These are phyloP conservation scores for Hylaeus volcanicus DNA, from an alignment of 1,140 invertebrate genomes.

Conservation along the genomic window DNA sequence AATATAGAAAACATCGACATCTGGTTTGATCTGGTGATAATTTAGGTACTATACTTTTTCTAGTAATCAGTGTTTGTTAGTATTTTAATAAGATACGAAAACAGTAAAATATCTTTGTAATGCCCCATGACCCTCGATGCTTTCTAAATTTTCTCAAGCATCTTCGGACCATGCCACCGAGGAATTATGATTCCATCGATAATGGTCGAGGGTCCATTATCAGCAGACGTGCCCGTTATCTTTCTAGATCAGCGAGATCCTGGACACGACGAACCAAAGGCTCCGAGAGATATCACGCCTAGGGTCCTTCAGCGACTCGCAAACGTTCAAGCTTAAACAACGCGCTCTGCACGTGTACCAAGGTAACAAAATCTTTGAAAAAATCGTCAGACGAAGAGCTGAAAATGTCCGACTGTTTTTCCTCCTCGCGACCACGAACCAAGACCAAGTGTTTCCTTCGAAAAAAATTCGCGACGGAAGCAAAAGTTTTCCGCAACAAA, in stretches of 20 bases:
- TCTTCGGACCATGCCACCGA: background rate
- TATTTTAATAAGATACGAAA: too few species aligned
- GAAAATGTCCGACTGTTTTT: background rate
- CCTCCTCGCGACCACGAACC: too few species aligned
- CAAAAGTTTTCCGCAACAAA: background rate
- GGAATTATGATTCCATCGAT: background rate
- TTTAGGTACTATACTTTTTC: too few species aligned
- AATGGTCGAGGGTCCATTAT: background rate
- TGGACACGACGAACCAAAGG: conserved; percentile 85
- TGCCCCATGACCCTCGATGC: background rate
- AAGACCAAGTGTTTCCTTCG: too few species aligned
- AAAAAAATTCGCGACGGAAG: background rate
- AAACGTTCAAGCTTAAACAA: conserved; percentile 90
- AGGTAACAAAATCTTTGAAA: conserved; percentile 76
- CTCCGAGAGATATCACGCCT: conserved; percentile 86
- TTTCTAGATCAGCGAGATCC: conserved; percentile 81
- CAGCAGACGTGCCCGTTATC: background rate
- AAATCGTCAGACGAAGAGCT: background rate
- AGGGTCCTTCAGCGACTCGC: conserved; percentile 85
- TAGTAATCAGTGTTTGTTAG: too few species aligned
- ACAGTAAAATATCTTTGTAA: too few species aligned
- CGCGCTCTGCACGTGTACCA: conserved; percentile 94
- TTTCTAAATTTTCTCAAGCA: background rate
- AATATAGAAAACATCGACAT: too few species aligned
- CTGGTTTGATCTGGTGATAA: too few species aligned